A percentile compares a stretch with the other conserved stretches of the same genome.
Conservation (phyloP, 2,797 vertebrate genomes). For the Falco peregrinus region DNA sequence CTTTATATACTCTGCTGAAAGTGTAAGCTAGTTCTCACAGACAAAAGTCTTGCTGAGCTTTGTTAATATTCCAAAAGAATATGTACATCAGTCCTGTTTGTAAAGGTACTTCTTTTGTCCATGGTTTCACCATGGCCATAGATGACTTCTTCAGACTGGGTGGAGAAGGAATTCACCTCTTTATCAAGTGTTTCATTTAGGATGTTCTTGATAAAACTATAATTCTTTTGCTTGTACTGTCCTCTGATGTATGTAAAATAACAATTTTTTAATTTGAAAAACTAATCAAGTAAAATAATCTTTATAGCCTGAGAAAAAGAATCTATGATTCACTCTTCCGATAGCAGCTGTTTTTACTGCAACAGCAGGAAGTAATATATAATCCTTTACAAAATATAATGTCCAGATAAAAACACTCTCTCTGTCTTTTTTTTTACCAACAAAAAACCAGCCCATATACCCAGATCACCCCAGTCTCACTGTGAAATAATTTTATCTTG, state of each 20-base stretch:
- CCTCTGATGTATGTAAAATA: not conserved
- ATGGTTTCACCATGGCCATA: not conserved
- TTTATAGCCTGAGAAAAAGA: not conserved
- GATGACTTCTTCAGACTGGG: not conserved
- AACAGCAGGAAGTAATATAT: not conserved
- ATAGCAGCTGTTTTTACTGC: not conserved
- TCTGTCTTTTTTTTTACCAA: not conserved
- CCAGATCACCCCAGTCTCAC: not conserved
- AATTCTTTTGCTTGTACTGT: not conserved
- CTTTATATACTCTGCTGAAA: not conserved
- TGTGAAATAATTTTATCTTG: slow-evolving; percentile 52
- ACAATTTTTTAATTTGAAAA: not conserved
- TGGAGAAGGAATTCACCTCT: not conserved
- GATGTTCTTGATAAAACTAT: not conserved
- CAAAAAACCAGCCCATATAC: not conserved
- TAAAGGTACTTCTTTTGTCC: not conserved
- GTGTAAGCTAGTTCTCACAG: not conserved
- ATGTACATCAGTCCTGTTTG: not conserved
- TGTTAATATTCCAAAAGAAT: not conserved
- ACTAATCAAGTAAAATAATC: not conserved
- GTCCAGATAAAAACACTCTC: not conserved
- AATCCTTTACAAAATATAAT: not conserved
- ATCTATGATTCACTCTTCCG: not conserved
- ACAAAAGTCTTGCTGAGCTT: not conserved
- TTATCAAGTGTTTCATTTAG: not conserved